Conservation (phyloP, 2,797 vertebrate species). For the Triplophysa bombifrons region DNA sequence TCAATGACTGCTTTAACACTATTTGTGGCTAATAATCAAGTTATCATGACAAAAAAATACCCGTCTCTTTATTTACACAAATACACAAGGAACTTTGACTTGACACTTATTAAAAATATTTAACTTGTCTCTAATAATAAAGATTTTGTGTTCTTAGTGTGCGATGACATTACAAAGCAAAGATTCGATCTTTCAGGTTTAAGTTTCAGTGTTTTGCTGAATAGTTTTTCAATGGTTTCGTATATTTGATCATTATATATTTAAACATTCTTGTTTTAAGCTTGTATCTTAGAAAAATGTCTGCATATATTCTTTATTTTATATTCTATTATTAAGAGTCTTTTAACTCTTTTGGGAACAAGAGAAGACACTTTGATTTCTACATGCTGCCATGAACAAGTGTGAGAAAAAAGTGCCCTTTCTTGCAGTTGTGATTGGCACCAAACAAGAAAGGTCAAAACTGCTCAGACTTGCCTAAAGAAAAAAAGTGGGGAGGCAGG, state of each 20-base stretch:
- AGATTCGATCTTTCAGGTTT: neutral
- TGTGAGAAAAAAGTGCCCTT: conserved; percentile 53
- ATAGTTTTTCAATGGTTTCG: too few relatives aligned
- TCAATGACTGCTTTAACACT: too few relatives aligned
- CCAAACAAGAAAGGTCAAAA: conserved; percentile 31
- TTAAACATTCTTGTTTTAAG: too few relatives aligned
- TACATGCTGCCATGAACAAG: conserved; percentile 2
- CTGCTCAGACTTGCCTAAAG: conserved; percentile 41
- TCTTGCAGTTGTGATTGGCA: conserved; percentile 42
- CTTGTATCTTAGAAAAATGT: neutral
- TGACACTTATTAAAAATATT: neutral
- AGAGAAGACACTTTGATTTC: conserved; percentile 43
- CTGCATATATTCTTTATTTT: neutral
- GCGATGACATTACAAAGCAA: neutral
- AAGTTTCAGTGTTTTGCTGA: neutral
- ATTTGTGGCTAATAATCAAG: too few relatives aligned
- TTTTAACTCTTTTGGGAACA: neutral
- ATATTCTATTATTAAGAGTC: neutral
- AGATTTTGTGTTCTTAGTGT: neutral
- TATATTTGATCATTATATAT: too few relatives aligned
- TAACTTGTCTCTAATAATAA: neutral
- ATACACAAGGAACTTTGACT: neutral
- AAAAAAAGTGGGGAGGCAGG: conserved; percentile 14
- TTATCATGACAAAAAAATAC: too few relatives aligned
- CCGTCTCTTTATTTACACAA: neutral